These are phyloP conservation scores for Astyanax mexicanus DNA, from an alignment of 2,797 vertebrate genomes.

Conservation along the genomic window DNA sequence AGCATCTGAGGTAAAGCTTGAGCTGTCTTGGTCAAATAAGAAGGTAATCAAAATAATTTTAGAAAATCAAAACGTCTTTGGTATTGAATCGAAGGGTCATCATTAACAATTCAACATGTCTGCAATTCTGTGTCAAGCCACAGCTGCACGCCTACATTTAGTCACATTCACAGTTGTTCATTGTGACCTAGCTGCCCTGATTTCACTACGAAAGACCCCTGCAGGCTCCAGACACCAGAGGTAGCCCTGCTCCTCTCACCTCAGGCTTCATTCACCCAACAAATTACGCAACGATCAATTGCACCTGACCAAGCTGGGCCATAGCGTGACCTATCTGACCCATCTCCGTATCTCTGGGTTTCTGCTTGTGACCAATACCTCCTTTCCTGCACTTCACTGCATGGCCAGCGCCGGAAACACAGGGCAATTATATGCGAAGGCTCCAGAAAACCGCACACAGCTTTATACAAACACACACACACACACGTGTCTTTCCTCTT, in stretches of 20 bases:
- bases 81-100: no score
- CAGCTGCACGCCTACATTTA: neutral
- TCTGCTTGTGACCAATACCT: constrained; percentile 23
- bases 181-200: neutral
- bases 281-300: constrained; percentile 37
- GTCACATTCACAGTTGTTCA: neutral
- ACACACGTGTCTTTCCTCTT: constrained; percentile 23
- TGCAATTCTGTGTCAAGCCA: no score
- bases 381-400: constrained; percentile 25
- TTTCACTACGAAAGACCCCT: neutral
- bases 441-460: constrained; percentile 23
- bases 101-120: no score
- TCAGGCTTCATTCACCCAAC: neutral
- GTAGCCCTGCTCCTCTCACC: neutral
- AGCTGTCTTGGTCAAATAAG: no score
- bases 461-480: constrained; percentile 13
- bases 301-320: constrained; percentile 6
- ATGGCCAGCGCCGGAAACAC: constrained; percentile 31
- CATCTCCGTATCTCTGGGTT: constrained; percentile 24
- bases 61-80: no score
- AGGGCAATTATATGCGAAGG: constrained; percentile 15
- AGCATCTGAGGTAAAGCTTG: no score
- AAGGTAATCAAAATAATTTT: no score
- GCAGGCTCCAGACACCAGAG: neutral
- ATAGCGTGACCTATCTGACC: constrained; percentile 35